Base-by-base conservation (phyloP, 2,113 vertebrate genomes). In the Speoplatyrhinus poulsoni region DNA sequence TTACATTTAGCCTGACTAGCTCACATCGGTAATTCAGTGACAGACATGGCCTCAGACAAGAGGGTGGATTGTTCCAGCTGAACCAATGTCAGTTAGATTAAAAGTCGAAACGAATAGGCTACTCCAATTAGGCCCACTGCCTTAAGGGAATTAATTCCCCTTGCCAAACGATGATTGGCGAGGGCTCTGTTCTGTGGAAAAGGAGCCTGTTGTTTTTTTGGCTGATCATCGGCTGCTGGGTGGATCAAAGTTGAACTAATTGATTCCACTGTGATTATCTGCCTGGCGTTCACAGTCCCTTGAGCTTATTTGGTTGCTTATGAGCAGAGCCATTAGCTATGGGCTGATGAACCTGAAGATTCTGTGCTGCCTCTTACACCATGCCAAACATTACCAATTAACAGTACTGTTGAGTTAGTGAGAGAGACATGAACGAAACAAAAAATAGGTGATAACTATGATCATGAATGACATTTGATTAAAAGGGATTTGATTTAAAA, bases 211-310 rank as follows among this genome's bases (percentile, higher is more conserved):
- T 90, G 81, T 87, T 85, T 69, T 81, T 86, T 77, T 80, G 76
- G 75, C 17, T 88, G 83, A 84, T 84, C 84, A 87, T 75, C 90
- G 90, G 89, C 79, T 83, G 90, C 81, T 81, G 79, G 87, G 76
- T 68, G 84, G 85, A 91, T 91, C 90, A 90, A 89, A 92, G 89
- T 85, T 83, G 72, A 80, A 86, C 85, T 90, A 90, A 92, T 89
- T 92, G 88, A 91, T 91, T 88, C 83, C 85, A 85, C 87, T 85
- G 85, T 91, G 88, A 91, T 90, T 89, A 89, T 89, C 79, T 90
- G 85, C 83, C 82, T 73, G 88, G 87, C 83, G 87, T 85, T 87
- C 81, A 82, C 86, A 81, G 75, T 72, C 66, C 69, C 73, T 79
- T 70, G 62, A 64, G 80, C 49, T 75, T 79, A 61, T 82, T 84